These are phyloP conservation scores for Casuarius casuarius DNA, from an alignment of 2,113 vertebrate species.

Conservation along the genomic window DNA sequence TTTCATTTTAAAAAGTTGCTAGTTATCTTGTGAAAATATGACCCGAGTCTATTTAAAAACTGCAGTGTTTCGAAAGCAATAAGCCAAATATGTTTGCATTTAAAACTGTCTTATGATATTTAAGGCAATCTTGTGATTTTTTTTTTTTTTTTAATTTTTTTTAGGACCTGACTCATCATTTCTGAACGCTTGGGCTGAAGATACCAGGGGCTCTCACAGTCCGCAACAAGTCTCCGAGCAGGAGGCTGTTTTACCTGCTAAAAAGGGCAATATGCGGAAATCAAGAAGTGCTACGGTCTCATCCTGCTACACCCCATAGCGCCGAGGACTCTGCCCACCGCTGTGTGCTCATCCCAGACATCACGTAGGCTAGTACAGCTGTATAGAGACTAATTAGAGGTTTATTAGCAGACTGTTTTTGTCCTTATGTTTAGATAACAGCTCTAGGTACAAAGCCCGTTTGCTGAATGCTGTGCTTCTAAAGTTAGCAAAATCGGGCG, in stretches of 20 bases:
- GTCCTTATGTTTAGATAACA: not conserved
- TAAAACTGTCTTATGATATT: not conserved
- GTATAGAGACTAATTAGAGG: not conserved
- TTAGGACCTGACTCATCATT: slow-evolving; percentile 39
- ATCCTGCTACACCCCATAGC: rapidly evolving
- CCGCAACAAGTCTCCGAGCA: not conserved
- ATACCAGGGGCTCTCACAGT: not conserved
- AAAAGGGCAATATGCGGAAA: not conserved
- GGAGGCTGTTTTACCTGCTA: not conserved
- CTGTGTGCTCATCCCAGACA: not conserved
- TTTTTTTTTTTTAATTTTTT: slow-evolving; percentile 7
- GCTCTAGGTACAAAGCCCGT: not conserved
- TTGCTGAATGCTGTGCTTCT: not conserved
- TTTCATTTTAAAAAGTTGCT: slow-evolving; percentile 17
- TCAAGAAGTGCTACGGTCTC: not conserved
- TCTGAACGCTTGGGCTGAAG: slow-evolving; percentile 5
- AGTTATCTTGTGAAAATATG: slow-evolving; percentile 44
- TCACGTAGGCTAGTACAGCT: not conserved
- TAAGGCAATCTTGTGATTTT: slow-evolving; percentile 20
- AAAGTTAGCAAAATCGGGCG: slow-evolving; percentile 3
- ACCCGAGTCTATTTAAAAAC: slow-evolving; percentile 24
- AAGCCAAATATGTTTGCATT: slow-evolving; percentile 30
- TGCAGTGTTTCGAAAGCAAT: slow-evolving; percentile 31
- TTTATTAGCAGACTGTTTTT: not conserved
- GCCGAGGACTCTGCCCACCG: not conserved